phyloP scores from a whole-genome alignment of 2,888 invertebrate species.

The Cosmorhoe ocellata region DNA sequence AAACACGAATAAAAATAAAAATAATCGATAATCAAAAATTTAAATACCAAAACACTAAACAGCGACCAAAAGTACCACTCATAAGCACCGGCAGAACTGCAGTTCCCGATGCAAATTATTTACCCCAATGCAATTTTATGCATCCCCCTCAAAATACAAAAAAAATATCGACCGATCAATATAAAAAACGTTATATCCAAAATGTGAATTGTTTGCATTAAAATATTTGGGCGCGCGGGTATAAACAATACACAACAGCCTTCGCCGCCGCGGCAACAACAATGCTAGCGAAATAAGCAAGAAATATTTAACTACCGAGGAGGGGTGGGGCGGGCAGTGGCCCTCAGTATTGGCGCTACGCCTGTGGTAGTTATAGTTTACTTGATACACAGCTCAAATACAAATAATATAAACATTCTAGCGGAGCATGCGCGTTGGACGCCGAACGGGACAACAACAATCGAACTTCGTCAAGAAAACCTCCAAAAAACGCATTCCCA shows the following conservation, averaged over 20 bases:
- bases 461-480: slow-evolving; percentile 15
- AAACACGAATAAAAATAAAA: slow-evolving; percentile 44
- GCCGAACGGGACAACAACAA: slow-evolving; percentile 66
- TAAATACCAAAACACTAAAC: slow-evolving; percentile 63
- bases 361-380: slow-evolving; percentile 84
- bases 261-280: slow-evolving; percentile 79
- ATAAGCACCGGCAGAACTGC: slow-evolving; percentile 70
- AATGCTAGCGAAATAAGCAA: slow-evolving; percentile 84
- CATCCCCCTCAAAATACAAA: slow-evolving; percentile 50
- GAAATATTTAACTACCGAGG: slow-evolving; percentile 83
- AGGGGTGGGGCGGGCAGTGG: slow-evolving; percentile 76
- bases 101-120: slow-evolving; percentile 77
- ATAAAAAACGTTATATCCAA: slow-evolving; percentile 24
- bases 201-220: slow-evolving; percentile 46
- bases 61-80: slow-evolving; percentile 74
- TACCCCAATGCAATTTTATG: slow-evolving; percentile 68
- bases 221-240: slow-evolving; percentile 70
- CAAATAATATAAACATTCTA: slow-evolving; percentile 84
- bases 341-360: slow-evolving; percentile 81
- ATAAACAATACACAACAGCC: slow-evolving; percentile 81
- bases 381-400: slow-evolving; percentile 84
- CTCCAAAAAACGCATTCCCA: slow-evolving; percentile 34
- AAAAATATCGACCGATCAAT: slow-evolving; percentile 16
- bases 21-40: slow-evolving; percentile 53
- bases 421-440: slow-evolving; percentile 74